phyloP scores from a whole-genome alignment of 2,113 vertebrate genomes.

The Gambusia holbrooki region DNA sequence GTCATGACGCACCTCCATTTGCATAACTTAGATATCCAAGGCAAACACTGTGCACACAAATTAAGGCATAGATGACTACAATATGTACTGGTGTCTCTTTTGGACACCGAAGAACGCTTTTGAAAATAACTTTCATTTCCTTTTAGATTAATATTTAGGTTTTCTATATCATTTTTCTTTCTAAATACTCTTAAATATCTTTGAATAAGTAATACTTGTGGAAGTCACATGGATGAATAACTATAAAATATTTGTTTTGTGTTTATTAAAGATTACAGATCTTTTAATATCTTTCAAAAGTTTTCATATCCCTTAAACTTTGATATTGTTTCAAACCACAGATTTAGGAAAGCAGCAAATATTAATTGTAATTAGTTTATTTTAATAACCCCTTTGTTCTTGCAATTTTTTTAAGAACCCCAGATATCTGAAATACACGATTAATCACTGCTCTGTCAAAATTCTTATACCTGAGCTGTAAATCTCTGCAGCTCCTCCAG shows the following conservation, averaged over 20 bases:
- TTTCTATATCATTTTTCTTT: background rate
- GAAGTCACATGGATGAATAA: background rate
- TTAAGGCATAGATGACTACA: conserved; percentile 48
- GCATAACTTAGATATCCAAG: conserved; percentile 66
- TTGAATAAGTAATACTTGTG: background rate
- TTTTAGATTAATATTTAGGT: background rate
- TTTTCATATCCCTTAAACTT: background rate
- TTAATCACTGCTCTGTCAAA: too few species aligned
- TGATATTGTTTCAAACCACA: background rate
- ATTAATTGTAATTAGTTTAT: too few species aligned
- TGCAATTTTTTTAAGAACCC: too few species aligned
- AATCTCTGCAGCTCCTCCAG: too few species aligned
- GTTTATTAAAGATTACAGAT: too few species aligned
- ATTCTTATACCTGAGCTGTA: too few species aligned
- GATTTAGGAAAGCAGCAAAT: background rate
- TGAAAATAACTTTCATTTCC: background rate
- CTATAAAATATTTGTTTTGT: too few species aligned
- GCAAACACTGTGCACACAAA: conserved; percentile 39
- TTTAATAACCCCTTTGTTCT: too few species aligned
- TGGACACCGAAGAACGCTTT: background rate
- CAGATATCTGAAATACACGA: too few species aligned
- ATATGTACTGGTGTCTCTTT: conserved; percentile 22
- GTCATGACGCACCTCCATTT: conserved; percentile 59
- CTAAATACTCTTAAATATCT: too few species aligned
- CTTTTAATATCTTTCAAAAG: background rate